Base-by-base conservation (phyloP, 1,140 invertebrate species). In the Camponotus pennsylvanicus region DNA sequence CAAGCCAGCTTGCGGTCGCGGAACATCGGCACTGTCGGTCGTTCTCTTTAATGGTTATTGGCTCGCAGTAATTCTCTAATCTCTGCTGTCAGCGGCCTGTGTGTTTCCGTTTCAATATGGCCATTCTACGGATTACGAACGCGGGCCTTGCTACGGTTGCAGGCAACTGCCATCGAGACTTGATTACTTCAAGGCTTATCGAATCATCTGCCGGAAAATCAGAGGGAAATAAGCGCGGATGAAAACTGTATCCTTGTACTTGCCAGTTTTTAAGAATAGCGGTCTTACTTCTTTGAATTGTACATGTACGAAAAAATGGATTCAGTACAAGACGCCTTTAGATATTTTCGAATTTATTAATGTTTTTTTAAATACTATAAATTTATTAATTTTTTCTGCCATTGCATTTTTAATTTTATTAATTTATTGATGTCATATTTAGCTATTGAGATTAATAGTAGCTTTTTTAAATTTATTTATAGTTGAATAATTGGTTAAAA, bases 41-140 rank as follows among this genome's bases (percentile, higher is more conserved):
- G 94, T 94, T 94, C 93, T 93, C 93, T 94, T 94, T 94, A 94
- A 94, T 92, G 92, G 93, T 94, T 94, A 94, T 94, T 94, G 93
- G 93, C 89, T 92, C 78, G 88, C 90, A 91, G 92, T 93, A 94
- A 94, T 94, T 94, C 92, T 94, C 92, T 94, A 94, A 94, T 94
- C 93, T 93, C 92, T 92, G 91, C 92, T 94, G 93, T 94, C 93
- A 94, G 91, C 92, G 92, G 89, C 90, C 89, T 92, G 89, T 93
- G 91, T 92, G 93, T 93, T 94, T 93, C 92, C 93, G 92, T 93
- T 93, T 93, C 93, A 93, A 93, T 94, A 94, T 93, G 91, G 91
- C 89, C 87, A 91, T 90, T 88, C 88, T 61, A 82, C 85, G 90
- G 91, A 93, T 93, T 93, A 93, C 89, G 89, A 91, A 91, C 92